Base-by-base conservation (phyloP, 2,797 vertebrate genomes). In the Strix occidentalis region DNA sequence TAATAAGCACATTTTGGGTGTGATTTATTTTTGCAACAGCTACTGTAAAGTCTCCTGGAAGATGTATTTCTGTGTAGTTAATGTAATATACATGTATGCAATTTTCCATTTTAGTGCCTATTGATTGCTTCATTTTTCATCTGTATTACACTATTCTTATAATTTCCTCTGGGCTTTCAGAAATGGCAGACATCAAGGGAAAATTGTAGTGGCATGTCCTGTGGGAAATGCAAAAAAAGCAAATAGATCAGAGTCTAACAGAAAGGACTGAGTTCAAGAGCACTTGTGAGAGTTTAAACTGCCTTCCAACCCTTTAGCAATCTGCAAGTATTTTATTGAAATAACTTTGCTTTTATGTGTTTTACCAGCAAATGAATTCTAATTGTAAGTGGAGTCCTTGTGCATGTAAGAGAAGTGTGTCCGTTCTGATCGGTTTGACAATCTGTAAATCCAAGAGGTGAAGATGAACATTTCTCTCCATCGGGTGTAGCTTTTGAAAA, bases 101-200 rank as follows among this genome's bases (percentile, higher is more conserved):
- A 64, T 96, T 95, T 95, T 89, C 91, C 78, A 79, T 96, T 97
- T 97, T 95, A 94, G 91, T 90, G 85, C 89, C 91, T 93, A 94
- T 90, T 90, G 95, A 97, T 96, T 91, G 91, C 93, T 96, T 96
- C 95, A 95, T 97, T 96, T 97, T 97, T 97, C 95, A 94, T 91
- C 88, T 91, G 41, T 93, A 87, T 92, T 74, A 88, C 74, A 57
- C 92, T 93, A 85, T 96, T 96, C 88, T 95, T 95, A 81, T 92
- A 70, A 95, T 89, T 96, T 96, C 90, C 92, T 94, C 78, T 77
- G 74, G 91, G 94, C 94, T 94, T 93, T 95, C 85, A 95, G 74
- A 89, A 94, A 81, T 87, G 85, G 87, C 91, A 97, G 91, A 87
- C 80, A 87, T 96, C 80, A 93, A 88, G 92, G 87, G 94, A 92